A percentile compares a stretch with the other conserved stretches of the same genome.
phyloP scores from a whole-genome alignment of 64 coral and sea anemone genomes.

The Porites australiensis region DNA sequence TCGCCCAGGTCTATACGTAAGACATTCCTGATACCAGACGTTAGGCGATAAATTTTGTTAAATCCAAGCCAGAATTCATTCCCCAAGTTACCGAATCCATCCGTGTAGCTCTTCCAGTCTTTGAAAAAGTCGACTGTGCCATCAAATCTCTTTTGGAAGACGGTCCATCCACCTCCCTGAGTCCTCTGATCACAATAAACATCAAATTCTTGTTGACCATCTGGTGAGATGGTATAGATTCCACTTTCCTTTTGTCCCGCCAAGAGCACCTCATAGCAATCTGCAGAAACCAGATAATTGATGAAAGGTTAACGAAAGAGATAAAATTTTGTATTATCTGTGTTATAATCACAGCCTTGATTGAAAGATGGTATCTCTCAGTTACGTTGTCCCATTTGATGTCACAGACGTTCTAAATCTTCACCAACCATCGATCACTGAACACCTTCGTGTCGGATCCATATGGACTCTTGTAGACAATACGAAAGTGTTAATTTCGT shows the following conservation, averaged over 20 bases:
- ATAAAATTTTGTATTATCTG: too few species aligned
- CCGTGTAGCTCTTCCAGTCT: background rate
- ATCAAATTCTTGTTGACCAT: conserved; percentile 6
- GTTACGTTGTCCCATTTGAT: too few species aligned
- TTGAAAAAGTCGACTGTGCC: conserved; percentile 1
- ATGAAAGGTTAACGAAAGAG: too few species aligned
- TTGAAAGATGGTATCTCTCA: too few species aligned
- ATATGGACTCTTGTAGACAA: too few species aligned
- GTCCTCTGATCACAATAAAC: conserved; percentile 19
- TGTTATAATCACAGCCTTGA: too few species aligned
- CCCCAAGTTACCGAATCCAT: conserved; percentile 12
- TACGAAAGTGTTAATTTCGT: too few species aligned
- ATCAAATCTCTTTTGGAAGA: background rate
- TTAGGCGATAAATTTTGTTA: conserved; percentile 10
- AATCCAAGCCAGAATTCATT: conserved; percentile 21
- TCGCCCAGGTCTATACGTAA: background rate
- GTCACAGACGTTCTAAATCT: too few species aligned
- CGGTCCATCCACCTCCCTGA: background rate
- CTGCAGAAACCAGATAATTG: background rate
- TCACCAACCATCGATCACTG: too few species aligned
- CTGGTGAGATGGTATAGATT: conserved; percentile 4
- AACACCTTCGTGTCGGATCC: too few species aligned
- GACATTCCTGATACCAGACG: background rate
- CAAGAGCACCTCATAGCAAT: background rate
- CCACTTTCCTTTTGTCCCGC: conserved; percentile 18